Base-by-base conservation (phyloP, 2,113 vertebrate genomes). In the Periophthalmodon schlosseri region DNA sequence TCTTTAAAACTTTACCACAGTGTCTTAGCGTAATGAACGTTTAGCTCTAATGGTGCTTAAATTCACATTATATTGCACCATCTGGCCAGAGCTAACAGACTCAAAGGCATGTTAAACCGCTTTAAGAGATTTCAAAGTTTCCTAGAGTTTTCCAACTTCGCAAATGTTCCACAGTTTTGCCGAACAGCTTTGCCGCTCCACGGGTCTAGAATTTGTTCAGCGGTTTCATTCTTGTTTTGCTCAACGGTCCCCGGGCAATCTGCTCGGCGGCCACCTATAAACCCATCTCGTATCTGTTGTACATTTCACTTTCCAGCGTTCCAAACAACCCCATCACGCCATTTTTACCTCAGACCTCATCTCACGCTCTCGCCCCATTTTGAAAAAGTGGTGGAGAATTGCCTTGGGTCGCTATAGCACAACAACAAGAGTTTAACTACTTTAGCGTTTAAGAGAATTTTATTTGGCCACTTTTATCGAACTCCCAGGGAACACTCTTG, bases 401-500 rank as follows among this genome's bases (percentile, higher is more conserved):
- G 52, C 49, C 9, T 15, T 14, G 49, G 49, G 64, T 44, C 52
- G 64, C 15, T 14, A 33, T 39, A 39, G 16, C 39, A 50, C 66
- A 24, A 58, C 4, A 67, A 73, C 66, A 70, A 68, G 44, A 65
- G 36, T 33, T 13, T 60, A 52, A 72, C 49, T 56, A 65, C 46
- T 58, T 34, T 46, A 23, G 33, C 12, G 12, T 47, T 46, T 67
- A 44, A 67, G 18, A 46, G 20, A 67, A 64, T 64, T 39, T 36
- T n/a, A 64, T 64, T 64, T 36, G 61, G 61, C 16, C 61, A 36
- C 61, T 64, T 64, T 64, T 39, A 39, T 36, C 8, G 39, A 68
- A 44, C 21, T 47, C 44, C n/a, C 39, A 4, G 21, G 23, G 65
- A 68, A 68, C 20, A 68, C 11, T 47, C 18, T 23, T 46, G n/a